Evolutionary conservation across 37 sponge, comb jelly and placozoan genomes (phyloP), one percentile per base, ranked within the genome.

Genomic region (Theonella swinhoei): DNA sequence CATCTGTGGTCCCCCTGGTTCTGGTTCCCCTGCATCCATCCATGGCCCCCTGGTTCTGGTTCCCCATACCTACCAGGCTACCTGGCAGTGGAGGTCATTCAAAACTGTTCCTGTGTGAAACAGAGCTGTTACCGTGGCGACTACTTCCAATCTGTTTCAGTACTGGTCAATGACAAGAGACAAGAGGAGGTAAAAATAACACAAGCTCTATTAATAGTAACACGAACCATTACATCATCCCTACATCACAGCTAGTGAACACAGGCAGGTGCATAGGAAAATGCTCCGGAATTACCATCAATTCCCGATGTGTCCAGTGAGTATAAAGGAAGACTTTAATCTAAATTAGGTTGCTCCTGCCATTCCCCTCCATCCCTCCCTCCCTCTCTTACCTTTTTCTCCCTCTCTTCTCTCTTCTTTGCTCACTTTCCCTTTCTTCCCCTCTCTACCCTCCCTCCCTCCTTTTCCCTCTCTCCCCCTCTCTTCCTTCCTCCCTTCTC

Each of bases 211-310:
- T 47, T 24, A 37, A 68, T 43, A 80, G 24, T 33, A 30, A 39
- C 62, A 43, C 5, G 5, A 0, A 2, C 4, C 1, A 30, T 42
- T 3, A 69, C 2, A 25, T 58, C 2, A 70, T 70, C 33, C 20
- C 3, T 65, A n/a, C n/a, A n/a, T n/a, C n/a, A 64, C 77, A 85
- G 86, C 25, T 68, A 14, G 68, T 85, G 4, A 77, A 85, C 41
- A 35, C 76, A 1, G 86, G 86, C 0, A 67, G 39, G 62, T 85
- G 86, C 54, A 59, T 85, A 23, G 86, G 86, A 1, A 29, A 39
- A 23, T 82, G 83, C 42, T 20, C 34, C 11, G 83, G 83, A 30
- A 41, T 82, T 26, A 0, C 3, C 32, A 23, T 60, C 1, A 54
- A 43, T 30, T 38, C 30, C 14, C 28, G 39, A 30, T 82, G 83